Percentiles rank a stretch among this genome's conserved stretches.
These are phyloP conservation scores for Leptinotarsa juncta DNA, from an alignment of 2,888 invertebrate genomes.

Conservation along the genomic window DNA sequence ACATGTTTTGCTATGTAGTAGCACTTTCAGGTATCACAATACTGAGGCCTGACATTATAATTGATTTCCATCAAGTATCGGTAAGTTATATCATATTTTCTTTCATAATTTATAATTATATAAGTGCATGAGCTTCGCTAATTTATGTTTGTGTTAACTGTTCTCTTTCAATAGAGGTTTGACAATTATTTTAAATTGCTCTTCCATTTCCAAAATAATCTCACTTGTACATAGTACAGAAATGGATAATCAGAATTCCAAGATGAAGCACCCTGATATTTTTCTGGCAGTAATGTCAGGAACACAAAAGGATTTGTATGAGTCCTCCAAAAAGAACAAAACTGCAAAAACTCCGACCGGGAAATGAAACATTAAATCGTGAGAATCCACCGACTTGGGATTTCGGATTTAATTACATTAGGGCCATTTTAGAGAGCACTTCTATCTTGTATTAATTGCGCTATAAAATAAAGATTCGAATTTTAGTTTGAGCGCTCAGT, in stretches of 20 bases:
- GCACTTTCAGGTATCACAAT: too few relatives aligned
- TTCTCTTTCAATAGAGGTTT: too few relatives aligned
- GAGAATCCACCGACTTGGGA: slow-evolving; percentile 36
- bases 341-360: slow-evolving; percentile 13
- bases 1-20: too few relatives aligned
- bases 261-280: not conserved
- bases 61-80: too few relatives aligned
- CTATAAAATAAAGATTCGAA: slow-evolving; percentile 41
- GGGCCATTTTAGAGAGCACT: slow-evolving; percentile 41
- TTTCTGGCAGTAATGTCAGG: not conserved
- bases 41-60: too few relatives aligned
- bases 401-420: slow-evolving; percentile 51
- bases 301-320: slow-evolving; percentile 1
- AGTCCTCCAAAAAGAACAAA: not conserved
- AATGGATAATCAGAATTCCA: not conserved
- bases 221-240: too few relatives aligned
- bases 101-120: too few relatives aligned
- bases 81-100: too few relatives aligned
- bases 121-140: too few relatives aligned
- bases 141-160: too few relatives aligned
- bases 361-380: slow-evolving; percentile 39
- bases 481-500: slow-evolving; percentile 18
- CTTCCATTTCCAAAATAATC: too few relatives aligned
- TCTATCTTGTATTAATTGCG: slow-evolving; percentile 50
- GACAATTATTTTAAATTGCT: too few relatives aligned